Base-by-base conservation (phyloP, 2,113 vertebrate species). In the Pluvianellus socialis region DNA sequence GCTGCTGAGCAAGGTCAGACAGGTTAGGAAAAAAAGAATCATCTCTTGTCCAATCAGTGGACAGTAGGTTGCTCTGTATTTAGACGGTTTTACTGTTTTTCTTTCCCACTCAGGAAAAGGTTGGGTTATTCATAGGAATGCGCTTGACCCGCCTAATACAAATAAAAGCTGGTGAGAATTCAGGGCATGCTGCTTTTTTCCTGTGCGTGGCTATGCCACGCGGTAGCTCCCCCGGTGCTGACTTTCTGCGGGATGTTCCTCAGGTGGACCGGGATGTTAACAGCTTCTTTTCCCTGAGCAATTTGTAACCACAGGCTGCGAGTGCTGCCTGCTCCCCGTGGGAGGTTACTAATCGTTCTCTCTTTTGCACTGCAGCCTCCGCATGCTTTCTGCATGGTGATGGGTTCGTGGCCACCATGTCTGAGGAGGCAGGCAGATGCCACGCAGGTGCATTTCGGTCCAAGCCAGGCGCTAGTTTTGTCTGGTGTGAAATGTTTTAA, bases 1-100 rank as follows among this genome's bases (percentile, higher is more conserved):
- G 97, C 90, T 88, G 96, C 97, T 93, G n/a, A 92, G 77, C 96
- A 89, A 95, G 95, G 84, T 59, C 82, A 93, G 49, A 81, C 65
- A 79, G 66, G 44, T 82, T 38, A 58, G 35, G 71, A 11, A 71
- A 55, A 62, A 62, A 86, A 73, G 68, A 13, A 40, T 21, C 26
- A 18, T 89, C 59, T 61, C 30, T 40, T 56, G 73, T 55, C 91
- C 79, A 68, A 26, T 72, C 66, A 55, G 17, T 22, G 66, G 83
- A 40, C 63, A 63, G 79, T 49, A 63, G 59, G 24, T 70, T 61
- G 59, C 70, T 94, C 90, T 1, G 3, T 66, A 79, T 92, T 95
- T 45, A 91, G 81, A 42, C 33, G 18, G n/a, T 58, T 81, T 88
- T n/a, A 23, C 70, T 93, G 58, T 40, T 88, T 94, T 88, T 59